phyloP scores from a whole-genome alignment of 2,113 vertebrate species.

The Alaudala cheleensis region DNA sequence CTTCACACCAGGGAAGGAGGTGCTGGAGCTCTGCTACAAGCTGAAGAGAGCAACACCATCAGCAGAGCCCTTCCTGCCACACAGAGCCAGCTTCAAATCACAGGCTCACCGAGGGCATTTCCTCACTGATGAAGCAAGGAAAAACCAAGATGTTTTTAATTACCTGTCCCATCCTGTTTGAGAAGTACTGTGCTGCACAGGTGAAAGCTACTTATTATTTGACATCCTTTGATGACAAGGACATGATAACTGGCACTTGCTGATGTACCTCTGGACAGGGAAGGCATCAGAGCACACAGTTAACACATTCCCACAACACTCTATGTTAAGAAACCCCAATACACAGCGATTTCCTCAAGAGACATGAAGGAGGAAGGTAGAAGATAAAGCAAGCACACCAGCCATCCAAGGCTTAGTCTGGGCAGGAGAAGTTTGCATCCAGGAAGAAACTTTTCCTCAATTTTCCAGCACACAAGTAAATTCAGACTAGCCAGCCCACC shows the following conservation, averaged over 20 bases:
- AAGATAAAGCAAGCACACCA: not conserved
- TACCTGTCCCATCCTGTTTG: not conserved
- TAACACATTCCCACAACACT: not conserved
- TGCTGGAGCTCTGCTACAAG: not conserved
- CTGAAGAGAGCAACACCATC: not conserved
- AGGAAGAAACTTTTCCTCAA: not conserved
- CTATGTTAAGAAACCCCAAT: not conserved
- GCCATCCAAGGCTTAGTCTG: not conserved
- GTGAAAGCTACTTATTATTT: not conserved
- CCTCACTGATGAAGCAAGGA: constrained; percentile 18
- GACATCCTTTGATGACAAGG: not conserved
- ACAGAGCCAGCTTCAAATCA: not conserved
- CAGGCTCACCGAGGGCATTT: not conserved
- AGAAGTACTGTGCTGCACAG: not conserved
- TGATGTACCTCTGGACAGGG: not conserved
- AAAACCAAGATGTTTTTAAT: not conserved
- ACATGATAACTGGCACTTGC: not conserved
- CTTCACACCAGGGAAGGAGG: not conserved
- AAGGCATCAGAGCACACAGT: not conserved
- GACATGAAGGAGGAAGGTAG: not conserved
- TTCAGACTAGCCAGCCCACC: not conserved
- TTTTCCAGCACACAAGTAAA: not conserved
- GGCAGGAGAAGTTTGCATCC: not conserved
- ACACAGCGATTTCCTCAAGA: not conserved
- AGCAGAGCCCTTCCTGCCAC: not conserved